Conservation (phyloP, 2,888 invertebrate species). For the Schrankia costaestrigalis region DNA sequence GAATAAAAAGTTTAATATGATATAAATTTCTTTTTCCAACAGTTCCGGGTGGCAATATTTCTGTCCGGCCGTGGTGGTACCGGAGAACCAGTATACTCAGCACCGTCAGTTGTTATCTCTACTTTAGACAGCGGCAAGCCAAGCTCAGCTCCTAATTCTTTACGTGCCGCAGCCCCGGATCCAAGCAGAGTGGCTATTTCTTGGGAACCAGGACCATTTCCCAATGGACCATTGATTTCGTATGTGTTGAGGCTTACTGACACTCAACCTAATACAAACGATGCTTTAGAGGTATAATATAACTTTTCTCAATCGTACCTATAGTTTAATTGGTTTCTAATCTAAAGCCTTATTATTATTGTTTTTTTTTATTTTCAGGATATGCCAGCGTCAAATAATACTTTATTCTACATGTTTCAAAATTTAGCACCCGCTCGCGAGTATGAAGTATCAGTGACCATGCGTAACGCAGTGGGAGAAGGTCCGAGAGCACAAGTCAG, state of each 20-base stretch:
- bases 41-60: conserved; percentile 94
- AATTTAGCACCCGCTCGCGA: conserved; percentile 85
- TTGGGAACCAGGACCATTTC: conserved; percentile 93
- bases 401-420: conserved; percentile 87
- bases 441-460: conserved; percentile 89
- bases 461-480: conserved; percentile 89
- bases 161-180: conserved; percentile 89
- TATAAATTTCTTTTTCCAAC: conserved; percentile 14
- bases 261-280: conserved; percentile 77
- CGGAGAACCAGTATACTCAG: conserved; percentile 86
- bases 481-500: conserved; percentile 85
- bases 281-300: conserved; percentile 87
- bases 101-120: conserved; percentile 87
- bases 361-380: conserved; percentile 74
- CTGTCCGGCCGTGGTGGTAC: conserved; percentile 85
- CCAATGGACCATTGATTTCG: conserved; percentile 92
- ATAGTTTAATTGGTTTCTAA: not conserved
- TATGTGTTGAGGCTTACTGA: conserved; percentile 88
- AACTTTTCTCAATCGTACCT: not conserved
- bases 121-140: conserved; percentile 88
- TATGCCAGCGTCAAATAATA: conserved; percentile 86
- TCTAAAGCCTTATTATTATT: not conserved
- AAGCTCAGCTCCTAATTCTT: conserved; percentile 87
- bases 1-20: not conserved
- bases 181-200: conserved; percentile 91